Conservation (phyloP, 2,888 invertebrate species). For the Sipha maydis region DNA sequence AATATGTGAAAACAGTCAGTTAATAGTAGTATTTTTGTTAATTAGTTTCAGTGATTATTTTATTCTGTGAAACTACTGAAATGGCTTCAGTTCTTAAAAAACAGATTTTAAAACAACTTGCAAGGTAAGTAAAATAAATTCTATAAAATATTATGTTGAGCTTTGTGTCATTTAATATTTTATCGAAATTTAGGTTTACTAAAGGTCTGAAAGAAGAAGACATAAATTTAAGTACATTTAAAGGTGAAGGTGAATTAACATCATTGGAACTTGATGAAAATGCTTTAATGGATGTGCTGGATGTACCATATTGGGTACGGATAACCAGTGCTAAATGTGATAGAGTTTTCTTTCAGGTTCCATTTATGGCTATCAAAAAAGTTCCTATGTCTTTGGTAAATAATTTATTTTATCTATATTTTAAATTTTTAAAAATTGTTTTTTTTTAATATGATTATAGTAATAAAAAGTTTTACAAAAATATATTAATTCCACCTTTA, state of each 20-base stretch:
- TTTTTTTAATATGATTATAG: not conserved
- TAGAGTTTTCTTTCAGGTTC: constrained; percentile 91
- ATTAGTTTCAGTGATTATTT: constrained; percentile 2
- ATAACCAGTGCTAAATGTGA: constrained; percentile 94
- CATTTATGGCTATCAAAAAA: constrained; percentile 97
- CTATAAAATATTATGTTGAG: constrained; percentile 16
- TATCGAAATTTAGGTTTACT: constrained; percentile 78
- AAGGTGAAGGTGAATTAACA: constrained; percentile 94
- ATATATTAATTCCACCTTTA: too few species aligned
- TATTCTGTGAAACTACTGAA: not conserved
- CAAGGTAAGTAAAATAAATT: constrained; percentile 76
- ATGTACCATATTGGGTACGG: constrained; percentile 95
- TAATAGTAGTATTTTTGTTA: not conserved
- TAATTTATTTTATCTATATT: not conserved
- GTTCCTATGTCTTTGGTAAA: constrained; percentile 93
- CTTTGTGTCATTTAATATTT: not conserved
- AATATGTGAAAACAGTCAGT: not conserved
- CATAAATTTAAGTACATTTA: constrained; percentile 95
- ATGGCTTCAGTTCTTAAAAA: constrained; percentile 96
- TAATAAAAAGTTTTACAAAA: too few species aligned
- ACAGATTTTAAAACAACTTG: constrained; percentile 94
- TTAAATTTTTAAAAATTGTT: not conserved
- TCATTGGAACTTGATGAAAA: constrained; percentile 95
- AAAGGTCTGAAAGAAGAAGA: constrained; percentile 98
- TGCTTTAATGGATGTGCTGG: constrained; percentile 91